phyloP scores from a whole-genome alignment of 2,113 vertebrate genomes.

The Actinemys pallida region DNA sequence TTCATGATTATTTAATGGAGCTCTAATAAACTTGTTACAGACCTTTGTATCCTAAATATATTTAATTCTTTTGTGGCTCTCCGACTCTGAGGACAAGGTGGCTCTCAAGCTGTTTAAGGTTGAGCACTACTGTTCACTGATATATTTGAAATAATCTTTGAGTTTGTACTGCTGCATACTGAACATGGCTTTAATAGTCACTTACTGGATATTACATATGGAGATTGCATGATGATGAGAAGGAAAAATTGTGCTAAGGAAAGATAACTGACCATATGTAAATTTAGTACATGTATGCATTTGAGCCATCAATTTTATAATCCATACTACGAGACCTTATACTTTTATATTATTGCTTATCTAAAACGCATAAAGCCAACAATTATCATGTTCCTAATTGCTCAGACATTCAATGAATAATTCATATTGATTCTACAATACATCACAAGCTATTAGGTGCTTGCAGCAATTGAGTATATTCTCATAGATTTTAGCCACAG shows the following conservation, averaged over 20 bases:
- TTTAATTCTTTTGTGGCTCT: not conserved
- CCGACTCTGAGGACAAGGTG: constrained; percentile 14
- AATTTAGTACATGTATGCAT: not conserved
- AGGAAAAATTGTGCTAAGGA: not conserved
- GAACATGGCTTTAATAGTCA: not conserved
- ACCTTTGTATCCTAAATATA: not conserved
- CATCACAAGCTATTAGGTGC: constrained; percentile 33
- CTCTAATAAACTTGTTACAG: not conserved
- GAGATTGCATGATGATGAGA: not conserved
- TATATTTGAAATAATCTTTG: constrained; percentile 55
- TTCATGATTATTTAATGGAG: not conserved
- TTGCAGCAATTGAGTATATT: constrained; percentile 23
- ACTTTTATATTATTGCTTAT: constrained; percentile 43
- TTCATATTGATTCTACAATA: constrained; percentile 12
- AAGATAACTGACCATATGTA: not conserved
- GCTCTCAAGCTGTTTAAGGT: constrained; percentile 13
- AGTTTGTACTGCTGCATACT: constrained; percentile 7
- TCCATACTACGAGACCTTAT: not conserved
- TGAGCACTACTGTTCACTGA: constrained; percentile 17
- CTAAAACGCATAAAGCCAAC: not conserved
- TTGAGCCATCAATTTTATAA: constrained; percentile 37
- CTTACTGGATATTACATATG: constrained; percentile 9
- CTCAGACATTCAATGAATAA: not conserved
- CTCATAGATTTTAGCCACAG: not conserved
- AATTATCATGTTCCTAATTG: not conserved